Percentiles rank a stretch among this genome's conserved stretches.
phyloP scores from a whole-genome alignment of 1,140 invertebrate genomes.

The Bombus terrestris region DNA sequence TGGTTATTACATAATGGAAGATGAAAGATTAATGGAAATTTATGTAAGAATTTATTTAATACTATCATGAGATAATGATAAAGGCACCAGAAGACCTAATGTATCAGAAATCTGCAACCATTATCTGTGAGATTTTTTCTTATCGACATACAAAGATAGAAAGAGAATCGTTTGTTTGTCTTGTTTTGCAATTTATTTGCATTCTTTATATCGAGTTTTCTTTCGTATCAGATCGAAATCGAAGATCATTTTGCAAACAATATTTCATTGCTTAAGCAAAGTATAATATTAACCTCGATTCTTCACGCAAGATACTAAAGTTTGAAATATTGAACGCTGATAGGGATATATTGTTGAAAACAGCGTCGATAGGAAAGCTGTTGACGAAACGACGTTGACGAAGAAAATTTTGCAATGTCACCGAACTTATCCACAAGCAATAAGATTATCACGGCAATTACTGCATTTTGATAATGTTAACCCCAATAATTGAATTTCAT shows the following conservation, averaged over 20 bases:
- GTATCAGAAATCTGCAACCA: not conserved
- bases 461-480: not conserved
- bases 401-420: not conserved
- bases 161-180: not conserved
- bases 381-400: not conserved
- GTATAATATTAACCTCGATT: not conserved
- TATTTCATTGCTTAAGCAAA: not conserved
- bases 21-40: not conserved
- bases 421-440: too few relatives aligned
- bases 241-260: not conserved
- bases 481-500: not conserved
- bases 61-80: not conserved
- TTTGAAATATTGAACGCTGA: not conserved
- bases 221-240: not conserved
- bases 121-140: not conserved
- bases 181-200: not conserved
- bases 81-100: too few relatives aligned
- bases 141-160: not conserved
- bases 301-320: not conserved
- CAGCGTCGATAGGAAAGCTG: not conserved
- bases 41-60: constrained; percentile 10
- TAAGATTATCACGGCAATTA: not conserved
- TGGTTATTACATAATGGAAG: not conserved
- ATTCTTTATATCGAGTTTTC: not conserved
- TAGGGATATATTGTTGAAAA: not conserved